Conservation (phyloP, 37 sponge, comb jelly and placozoan species). For the Spongia lamella region DNA sequence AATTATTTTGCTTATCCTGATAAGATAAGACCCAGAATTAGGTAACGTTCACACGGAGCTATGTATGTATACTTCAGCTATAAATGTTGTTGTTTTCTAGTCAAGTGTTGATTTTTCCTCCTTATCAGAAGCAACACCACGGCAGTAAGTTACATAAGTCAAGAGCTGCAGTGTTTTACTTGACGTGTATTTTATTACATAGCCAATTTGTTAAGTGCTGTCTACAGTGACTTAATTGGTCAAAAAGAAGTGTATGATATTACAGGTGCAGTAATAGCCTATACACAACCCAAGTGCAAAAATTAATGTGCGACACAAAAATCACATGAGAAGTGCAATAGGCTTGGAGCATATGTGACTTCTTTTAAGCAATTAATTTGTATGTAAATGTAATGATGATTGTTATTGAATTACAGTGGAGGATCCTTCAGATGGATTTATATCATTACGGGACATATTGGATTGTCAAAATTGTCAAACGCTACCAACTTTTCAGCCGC, state of each 20-base stretch:
- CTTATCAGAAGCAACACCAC: slow-evolving; percentile 83
- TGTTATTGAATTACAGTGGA: slow-evolving; percentile 66
- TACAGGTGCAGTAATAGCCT: slow-evolving; percentile 2
- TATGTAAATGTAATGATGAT: too few relatives aligned
- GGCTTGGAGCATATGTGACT: neutral
- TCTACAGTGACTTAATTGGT: slow-evolving; percentile 59
- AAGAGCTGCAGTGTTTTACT: neutral
- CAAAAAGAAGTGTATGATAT: slow-evolving; percentile 45
- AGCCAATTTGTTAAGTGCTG: slow-evolving; percentile 66
- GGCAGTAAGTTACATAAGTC: slow-evolving; percentile 52
- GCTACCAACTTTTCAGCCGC: slow-evolving; percentile 55
- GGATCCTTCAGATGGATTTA: slow-evolving; percentile 92
- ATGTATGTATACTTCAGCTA: too few relatives aligned
- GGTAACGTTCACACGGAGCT: slow-evolving; percentile 12
- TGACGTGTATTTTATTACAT: neutral
- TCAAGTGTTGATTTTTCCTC: slow-evolving; percentile 89
- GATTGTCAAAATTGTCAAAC: slow-evolving; percentile 78
- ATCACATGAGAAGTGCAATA: too few relatives aligned
- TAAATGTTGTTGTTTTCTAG: slow-evolving; percentile 28
- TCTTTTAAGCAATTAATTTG: too few relatives aligned
- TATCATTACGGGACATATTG: slow-evolving; percentile 77
- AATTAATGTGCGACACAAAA: too few relatives aligned
- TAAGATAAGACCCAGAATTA: slow-evolving; percentile 78
- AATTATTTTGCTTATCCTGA: slow-evolving; percentile 91
- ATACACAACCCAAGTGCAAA: too few relatives aligned